Evolutionary conservation across 2,113 vertebrate genomes (phyloP).

Genomic region (Gracilinanus agilis): DNA sequence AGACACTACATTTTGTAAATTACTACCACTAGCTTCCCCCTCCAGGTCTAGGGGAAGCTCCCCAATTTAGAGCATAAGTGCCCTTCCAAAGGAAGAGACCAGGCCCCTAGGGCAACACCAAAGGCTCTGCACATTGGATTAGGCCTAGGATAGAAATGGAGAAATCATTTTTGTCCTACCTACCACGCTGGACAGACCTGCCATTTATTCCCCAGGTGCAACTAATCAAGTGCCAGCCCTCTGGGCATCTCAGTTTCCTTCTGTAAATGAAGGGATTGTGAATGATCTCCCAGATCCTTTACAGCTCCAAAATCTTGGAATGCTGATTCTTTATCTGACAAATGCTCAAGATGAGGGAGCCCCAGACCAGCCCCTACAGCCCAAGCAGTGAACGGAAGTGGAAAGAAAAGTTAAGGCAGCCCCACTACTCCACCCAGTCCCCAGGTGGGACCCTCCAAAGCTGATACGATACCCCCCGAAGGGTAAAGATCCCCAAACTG

Average conservation of each 20-base stretch:
- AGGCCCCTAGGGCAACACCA: not conserved
- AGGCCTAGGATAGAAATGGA: not conserved
- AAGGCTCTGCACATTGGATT: not conserved
- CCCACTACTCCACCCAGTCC: not conserved
- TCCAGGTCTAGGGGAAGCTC: not conserved
- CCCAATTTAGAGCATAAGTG: not conserved
- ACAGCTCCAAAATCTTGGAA: not conserved
- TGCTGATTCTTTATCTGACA: not conserved
- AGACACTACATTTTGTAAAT: not conserved
- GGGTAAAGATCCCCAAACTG: too few relatives aligned
- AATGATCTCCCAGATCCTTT: not conserved
- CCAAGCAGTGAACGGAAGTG: constrained; percentile 7
- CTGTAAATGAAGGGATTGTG: not conserved
- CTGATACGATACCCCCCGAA: not conserved
- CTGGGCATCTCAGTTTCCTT: not conserved
- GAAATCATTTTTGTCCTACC: not conserved
- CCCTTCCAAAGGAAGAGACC: not conserved
- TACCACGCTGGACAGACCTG: not conserved
- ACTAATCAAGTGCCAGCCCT: not conserved
- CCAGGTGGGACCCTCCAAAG: not conserved
- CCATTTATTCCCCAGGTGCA: not conserved
- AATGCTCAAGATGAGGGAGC: not conserved
- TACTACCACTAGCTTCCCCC: not conserved
- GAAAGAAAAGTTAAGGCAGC: not conserved
- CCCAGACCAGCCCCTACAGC: not conserved